These are phyloP conservation scores for Tiliqua scincoides DNA, from an alignment of 2,113 vertebrate genomes.

Conservation along the genomic window DNA sequence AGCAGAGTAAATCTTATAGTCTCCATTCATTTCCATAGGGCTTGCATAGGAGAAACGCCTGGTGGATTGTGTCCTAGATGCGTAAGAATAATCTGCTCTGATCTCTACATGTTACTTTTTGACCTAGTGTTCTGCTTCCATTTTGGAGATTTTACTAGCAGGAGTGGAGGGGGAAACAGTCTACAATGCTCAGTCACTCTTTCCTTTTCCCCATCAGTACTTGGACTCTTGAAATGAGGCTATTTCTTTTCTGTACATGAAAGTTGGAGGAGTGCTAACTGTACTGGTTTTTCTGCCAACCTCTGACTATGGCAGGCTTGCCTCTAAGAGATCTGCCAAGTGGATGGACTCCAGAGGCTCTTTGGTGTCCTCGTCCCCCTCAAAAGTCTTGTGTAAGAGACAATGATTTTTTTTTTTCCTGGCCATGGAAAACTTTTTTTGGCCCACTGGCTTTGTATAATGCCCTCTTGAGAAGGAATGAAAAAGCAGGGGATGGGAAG, in stretches of 20 bases:
- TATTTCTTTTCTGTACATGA: constrained; percentile 24
- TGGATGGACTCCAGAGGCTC: constrained; percentile 39
- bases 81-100: constrained; percentile 20
- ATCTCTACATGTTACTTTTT: constrained; percentile 46
- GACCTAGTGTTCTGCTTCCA: constrained; percentile 28
- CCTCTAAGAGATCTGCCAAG: constrained; percentile 28
- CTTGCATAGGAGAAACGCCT: background rate
- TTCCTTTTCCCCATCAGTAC: constrained; percentile 11
- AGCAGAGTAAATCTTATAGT: background rate
- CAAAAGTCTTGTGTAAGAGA: constrained; percentile 12
- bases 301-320: background rate
- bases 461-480: background rate
- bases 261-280: background rate
- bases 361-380: background rate
- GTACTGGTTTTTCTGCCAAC: constrained; percentile 27
- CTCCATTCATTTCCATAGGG: background rate
- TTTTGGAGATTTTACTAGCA: constrained; percentile 31
- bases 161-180: constrained; percentile 43
- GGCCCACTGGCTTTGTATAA: constrained; percentile 8
- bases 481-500: background rate
- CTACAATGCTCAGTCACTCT: background rate
- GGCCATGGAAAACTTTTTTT: constrained; percentile 22
- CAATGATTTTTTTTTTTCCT: constrained; percentile 45
- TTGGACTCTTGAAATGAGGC: background rate
- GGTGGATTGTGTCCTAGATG: background rate